These are phyloP conservation scores for Eulemur mongoz DNA, from an alignment of 2,797 vertebrate species.

Conservation along the genomic window DNA sequence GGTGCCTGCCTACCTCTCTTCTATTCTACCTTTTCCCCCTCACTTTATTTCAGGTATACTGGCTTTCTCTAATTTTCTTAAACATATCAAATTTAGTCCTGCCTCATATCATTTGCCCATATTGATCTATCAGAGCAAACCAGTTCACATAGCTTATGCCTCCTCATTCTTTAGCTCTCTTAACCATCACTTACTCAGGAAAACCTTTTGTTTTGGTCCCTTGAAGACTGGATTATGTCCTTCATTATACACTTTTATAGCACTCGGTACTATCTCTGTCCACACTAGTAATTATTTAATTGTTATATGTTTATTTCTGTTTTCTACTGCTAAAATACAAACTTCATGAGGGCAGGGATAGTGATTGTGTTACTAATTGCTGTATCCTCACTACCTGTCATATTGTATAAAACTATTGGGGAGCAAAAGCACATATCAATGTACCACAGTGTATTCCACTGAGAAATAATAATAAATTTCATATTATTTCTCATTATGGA, in stretches of 20 bases:
- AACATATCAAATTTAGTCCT: neutral
- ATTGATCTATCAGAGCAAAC: neutral
- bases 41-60: neutral
- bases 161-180: constrained; percentile 32
- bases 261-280: neutral
- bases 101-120: neutral
- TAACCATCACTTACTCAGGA: neutral
- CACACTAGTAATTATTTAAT: constrained; percentile 23
- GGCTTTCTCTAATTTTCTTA: neutral
- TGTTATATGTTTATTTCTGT: constrained; percentile 26
- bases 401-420: neutral
- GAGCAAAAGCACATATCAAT: neutral
- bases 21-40: neutral
- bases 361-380: neutral
- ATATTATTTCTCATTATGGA: neutral
- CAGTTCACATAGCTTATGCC: neutral
- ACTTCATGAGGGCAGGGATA: neutral
- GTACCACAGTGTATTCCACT: neutral
- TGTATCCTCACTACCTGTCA: neutral
- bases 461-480: constrained; percentile 39
- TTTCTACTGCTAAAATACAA: constrained; percentile 3
- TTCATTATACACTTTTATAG: constrained; percentile 21
- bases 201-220: neutral
- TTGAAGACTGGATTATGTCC: constrained; percentile 14
- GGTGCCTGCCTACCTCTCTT: neutral